These are phyloP conservation scores for Rhyacichthys aspro DNA, from an alignment of 2,797 vertebrate genomes.

Conservation along the genomic window DNA sequence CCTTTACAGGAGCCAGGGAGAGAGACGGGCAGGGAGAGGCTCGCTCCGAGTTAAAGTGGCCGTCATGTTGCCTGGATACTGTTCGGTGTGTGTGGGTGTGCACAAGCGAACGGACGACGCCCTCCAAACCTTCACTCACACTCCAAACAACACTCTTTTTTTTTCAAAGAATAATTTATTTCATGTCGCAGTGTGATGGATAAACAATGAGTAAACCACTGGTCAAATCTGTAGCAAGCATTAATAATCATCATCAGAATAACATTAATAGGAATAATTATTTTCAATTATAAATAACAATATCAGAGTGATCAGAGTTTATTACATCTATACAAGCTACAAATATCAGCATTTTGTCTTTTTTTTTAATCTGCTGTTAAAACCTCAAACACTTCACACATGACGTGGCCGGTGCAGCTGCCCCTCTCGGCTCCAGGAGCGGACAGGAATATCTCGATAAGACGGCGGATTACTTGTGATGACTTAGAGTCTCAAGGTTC, in stretches of 20 bases:
- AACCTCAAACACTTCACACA: slow-evolving; percentile 79
- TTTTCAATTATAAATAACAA: slow-evolving; percentile 79
- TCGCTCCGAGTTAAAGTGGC: slow-evolving; percentile 64
- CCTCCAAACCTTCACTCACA: slow-evolving; percentile 33
- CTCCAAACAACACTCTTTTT: slow-evolving; percentile 24
- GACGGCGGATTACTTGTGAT: neutral
- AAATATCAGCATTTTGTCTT: slow-evolving; percentile 79
- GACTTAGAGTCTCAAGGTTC: neutral
- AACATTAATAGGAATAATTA: slow-evolving; percentile 78
- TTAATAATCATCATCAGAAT: slow-evolving; percentile 71
- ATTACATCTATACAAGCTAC: slow-evolving; percentile 83
- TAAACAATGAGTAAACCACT: slow-evolving; percentile 75
- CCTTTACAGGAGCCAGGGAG: slow-evolving; percentile 70
- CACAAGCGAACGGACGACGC: slow-evolving; percentile 27
- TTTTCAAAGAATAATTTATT: slow-evolving; percentile 80
- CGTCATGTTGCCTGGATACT: slow-evolving; percentile 74
- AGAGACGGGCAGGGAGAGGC: slow-evolving; percentile 17
- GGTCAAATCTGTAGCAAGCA: slow-evolving; percentile 78
- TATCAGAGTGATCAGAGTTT: slow-evolving; percentile 71
- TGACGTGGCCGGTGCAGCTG: slow-evolving; percentile 70
- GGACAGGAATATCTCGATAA: slow-evolving; percentile 41
- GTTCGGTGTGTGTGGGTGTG: slow-evolving; percentile 36
- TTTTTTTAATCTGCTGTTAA: slow-evolving; percentile 78
- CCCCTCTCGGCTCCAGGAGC: slow-evolving; percentile 78
- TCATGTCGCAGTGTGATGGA: slow-evolving; percentile 75